Percentiles rank a stretch among this genome's conserved stretches.
These are phyloP conservation scores for Aselliscus stoliczkanus DNA, from an alignment of 2,797 vertebrate species.

Conservation along the genomic window DNA sequence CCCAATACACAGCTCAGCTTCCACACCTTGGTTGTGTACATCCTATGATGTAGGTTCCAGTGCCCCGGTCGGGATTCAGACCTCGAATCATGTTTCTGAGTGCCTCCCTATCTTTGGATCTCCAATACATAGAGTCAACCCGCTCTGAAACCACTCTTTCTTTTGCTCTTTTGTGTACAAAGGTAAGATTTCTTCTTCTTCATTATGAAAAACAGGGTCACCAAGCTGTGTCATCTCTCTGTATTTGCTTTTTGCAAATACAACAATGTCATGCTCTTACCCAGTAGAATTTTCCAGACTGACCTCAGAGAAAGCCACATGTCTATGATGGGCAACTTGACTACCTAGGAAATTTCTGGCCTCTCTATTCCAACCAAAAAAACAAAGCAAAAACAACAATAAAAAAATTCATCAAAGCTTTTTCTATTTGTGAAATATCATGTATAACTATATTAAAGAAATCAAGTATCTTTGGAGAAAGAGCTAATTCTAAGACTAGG, in stretches of 20 bases:
- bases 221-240: neutral
- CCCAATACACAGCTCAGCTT: neutral
- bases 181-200: neutral
- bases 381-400: neutral
- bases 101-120: neutral
- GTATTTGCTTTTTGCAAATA: slow-evolving; percentile 21
- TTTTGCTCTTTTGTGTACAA: neutral
- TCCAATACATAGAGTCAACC: neutral
- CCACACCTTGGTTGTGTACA: accelerated
- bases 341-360: neutral
- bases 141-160: neutral
- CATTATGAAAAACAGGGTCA: neutral
- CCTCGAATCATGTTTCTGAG: neutral
- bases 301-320: neutral
- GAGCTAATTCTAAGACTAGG: slow-evolving; percentile 16
- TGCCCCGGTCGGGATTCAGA: neutral
- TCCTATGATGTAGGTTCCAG: neutral
- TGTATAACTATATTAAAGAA: neutral
- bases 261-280: neutral
- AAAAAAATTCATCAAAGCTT: neutral
- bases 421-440: neutral
- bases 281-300: slow-evolving; percentile 28
- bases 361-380: slow-evolving; percentile 1
- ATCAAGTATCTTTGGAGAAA: neutral
- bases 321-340: neutral